Base-by-base conservation (phyloP, 1,140 invertebrate species). In the Anoplophora glabripennis region DNA sequence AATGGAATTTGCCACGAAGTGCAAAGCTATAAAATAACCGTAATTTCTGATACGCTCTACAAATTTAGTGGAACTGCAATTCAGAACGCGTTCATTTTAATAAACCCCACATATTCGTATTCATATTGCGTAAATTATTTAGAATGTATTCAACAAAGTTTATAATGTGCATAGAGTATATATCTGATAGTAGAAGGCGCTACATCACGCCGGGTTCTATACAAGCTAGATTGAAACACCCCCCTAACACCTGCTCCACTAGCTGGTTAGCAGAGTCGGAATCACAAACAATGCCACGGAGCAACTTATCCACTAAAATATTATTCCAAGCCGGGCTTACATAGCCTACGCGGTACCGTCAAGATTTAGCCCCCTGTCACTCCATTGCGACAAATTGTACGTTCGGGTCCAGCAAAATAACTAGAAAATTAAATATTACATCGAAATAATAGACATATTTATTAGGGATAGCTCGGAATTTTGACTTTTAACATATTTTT, bases 71-170 rank as follows among this genome's bases (percentile, higher is more conserved):
- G 57, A 58, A 61, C 57, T 66, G 69, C 67, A 69, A 67, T 69
- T 72, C 67, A 62, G 54, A 66, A 64, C 64, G 67, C 62, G 66
- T 68, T 71, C 63, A 66, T 67, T 71, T 72, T 69, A 68, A 73
- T 70, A 72, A 72, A 70, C 64, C 61, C 64, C 48, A 55, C 60
- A 70, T 63, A 75, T 72, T 72, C 68, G 72, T 71, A 75, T 75
- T 75, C 73, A 73, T 70, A 75, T 69, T 75, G 73, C 69, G 73
- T 75, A 66, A 73, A 75, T 72, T 75, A 75, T 72, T 72, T 73
- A 64, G 70, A 72, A 73, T 74, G 65, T 74, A 68, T 65, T 65
- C 68, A 57, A 71, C 69, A 72, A 72, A 72, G 65, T 75, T 75
- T 67, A 65, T 69, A 67, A 70, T 73, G 66, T 69, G 68, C 65